Percentiles rank a stretch among this genome's conserved stretches.
phyloP scores from a whole-genome alignment of 2,888 invertebrate species.

The Lasiommata megera region DNA sequence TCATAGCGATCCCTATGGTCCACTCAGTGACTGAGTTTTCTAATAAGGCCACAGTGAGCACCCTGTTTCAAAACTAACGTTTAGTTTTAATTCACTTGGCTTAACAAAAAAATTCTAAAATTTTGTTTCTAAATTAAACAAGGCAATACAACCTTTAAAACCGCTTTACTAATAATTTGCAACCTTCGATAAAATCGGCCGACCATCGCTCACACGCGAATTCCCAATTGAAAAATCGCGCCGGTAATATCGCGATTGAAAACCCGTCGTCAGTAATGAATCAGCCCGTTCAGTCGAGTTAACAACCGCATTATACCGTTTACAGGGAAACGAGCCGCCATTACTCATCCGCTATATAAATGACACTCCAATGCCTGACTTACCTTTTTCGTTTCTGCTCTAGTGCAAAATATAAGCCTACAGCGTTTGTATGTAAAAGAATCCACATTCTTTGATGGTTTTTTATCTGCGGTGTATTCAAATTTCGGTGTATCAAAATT shows the following conservation, averaged over 20 bases:
- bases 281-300: slow-evolving; percentile 54
- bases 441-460: too few species aligned
- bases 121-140: too few species aligned
- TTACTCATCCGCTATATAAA: slow-evolving; percentile 70
- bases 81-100: too few species aligned
- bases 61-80: too few species aligned
- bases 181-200: not conserved
- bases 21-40: too few species aligned
- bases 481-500: too few species aligned
- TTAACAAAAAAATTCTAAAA: too few species aligned
- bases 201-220: not conserved
- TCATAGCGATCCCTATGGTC: too few species aligned
- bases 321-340: slow-evolving; percentile 50
- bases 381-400: slow-evolving; percentile 52
- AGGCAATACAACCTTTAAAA: too few species aligned
- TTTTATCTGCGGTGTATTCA: too few species aligned
- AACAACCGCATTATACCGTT: slow-evolving; percentile 66
- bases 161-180: too few species aligned
- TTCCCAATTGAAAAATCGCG: slow-evolving; percentile 17
- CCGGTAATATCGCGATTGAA: slow-evolving; percentile 19
- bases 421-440: slow-evolving; percentile 29
- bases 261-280: slow-evolving; percentile 30
- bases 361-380: slow-evolving; percentile 71
- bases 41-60: too few species aligned
- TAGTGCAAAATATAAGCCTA: slow-evolving; percentile 29